These are phyloP conservation scores for Zoanthus sociatus DNA, from an alignment of 92 coral and sea anemone species.

Conservation along the genomic window DNA sequence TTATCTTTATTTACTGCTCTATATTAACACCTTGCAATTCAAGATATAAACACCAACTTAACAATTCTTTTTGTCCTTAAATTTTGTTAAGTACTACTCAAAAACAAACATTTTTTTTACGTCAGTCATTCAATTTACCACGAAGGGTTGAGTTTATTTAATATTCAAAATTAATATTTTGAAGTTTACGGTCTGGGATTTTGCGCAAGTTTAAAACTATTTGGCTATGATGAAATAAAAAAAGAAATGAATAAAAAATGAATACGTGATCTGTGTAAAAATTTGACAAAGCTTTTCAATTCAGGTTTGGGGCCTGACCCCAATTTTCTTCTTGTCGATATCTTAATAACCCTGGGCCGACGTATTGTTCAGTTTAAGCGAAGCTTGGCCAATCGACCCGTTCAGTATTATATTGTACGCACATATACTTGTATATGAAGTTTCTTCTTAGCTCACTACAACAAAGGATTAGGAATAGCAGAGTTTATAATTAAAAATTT, in stretches of 20 bases:
- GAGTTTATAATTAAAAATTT: too few species aligned
- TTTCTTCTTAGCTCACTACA: neutral
- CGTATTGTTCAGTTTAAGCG: neutral
- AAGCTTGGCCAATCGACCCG: neutral
- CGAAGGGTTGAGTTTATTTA: too few species aligned
- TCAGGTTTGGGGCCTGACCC: neutral
- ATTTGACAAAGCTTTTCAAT: neutral
- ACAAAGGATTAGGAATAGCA: too few species aligned
- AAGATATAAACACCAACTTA: neutral
- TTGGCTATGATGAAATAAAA: neutral
- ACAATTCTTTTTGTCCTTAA: too few species aligned
- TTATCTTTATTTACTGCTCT: conserved; percentile 15
- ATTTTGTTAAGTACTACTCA: too few species aligned
- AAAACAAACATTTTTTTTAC: too few species aligned
- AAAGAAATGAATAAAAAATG: neutral
- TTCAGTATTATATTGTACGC: neutral
- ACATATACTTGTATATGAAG: neutral
- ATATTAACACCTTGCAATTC: conserved; percentile 4
- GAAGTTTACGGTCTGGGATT: neutral
- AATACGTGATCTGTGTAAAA: neutral
- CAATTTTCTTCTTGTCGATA: neutral
- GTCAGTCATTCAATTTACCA: too few species aligned
- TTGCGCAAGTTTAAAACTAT: neutral
- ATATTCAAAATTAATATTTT: too few species aligned
- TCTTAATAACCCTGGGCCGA: neutral